phyloP scores from a whole-genome alignment of 2,888 invertebrate genomes.

The Lysandra bellargus region DNA sequence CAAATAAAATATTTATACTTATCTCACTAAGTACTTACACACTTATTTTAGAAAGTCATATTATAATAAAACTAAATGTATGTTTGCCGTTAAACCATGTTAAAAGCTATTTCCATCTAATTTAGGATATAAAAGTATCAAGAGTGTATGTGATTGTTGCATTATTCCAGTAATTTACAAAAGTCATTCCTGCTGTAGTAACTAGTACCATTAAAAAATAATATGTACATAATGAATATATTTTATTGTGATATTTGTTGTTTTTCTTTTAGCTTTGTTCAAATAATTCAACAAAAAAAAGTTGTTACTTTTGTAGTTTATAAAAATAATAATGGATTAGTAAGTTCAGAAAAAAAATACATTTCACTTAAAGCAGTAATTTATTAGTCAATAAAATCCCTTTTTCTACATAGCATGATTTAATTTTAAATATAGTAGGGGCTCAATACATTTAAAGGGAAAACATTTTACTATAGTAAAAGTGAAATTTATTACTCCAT shows the following conservation, averaged over 20 bases:
- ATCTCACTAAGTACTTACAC: slow-evolving; percentile 13
- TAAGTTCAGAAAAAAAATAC: slow-evolving; percentile 6
- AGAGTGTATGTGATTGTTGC: background rate
- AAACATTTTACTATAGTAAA: slow-evolving; percentile 58
- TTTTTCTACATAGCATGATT: slow-evolving; percentile 65
- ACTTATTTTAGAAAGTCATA: background rate
- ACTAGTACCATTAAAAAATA: slow-evolving; percentile 40
- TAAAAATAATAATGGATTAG: no score
- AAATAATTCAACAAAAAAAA: background rate
- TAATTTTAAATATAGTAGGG: slow-evolving; percentile 58
- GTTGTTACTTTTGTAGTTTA: background rate
- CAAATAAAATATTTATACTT: background rate
- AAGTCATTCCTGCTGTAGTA: slow-evolving; percentile 63
- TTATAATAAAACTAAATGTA: background rate
- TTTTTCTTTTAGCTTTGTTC: background rate
- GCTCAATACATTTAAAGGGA: slow-evolving; percentile 55
- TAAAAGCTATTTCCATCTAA: background rate
- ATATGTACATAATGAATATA: slow-evolving; percentile 47
- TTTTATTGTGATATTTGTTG: slow-evolving; percentile 36
- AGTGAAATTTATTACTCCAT: slow-evolving; percentile 56
- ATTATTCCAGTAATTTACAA: slow-evolving; percentile 53
- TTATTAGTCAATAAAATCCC: slow-evolving; percentile 66
- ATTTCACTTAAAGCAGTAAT: slow-evolving; percentile 62
- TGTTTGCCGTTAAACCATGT: background rate
- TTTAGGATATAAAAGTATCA: background rate